These are phyloP conservation scores for Procambarus virginalis DNA, from an alignment of 1,140 invertebrate genomes.

Conservation along the genomic window DNA sequence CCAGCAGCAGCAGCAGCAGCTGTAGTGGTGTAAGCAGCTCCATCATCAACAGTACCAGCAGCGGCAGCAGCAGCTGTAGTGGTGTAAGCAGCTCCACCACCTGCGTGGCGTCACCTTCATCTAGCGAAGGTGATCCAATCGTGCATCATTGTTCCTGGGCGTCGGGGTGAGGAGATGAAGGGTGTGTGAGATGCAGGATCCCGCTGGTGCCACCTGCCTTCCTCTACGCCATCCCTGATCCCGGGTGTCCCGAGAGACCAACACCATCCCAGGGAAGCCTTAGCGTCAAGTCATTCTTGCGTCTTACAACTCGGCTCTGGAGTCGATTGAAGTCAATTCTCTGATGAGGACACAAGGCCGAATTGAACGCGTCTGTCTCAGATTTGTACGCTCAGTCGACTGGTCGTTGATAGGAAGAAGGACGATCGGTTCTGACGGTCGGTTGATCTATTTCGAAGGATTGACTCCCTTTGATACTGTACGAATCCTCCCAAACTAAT, in stretches of 20 bases:
- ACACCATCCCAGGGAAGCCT: neutral
- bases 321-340: conserved; percentile 10
- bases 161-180: too few species aligned
- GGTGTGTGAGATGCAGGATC: too few species aligned
- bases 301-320: neutral
- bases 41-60: too few species aligned
- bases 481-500: conserved; percentile 12
- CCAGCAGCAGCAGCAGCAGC: too few species aligned
- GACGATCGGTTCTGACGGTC: neutral
- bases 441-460: neutral
- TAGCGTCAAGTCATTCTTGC: neutral
- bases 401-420: neutral
- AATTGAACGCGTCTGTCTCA: neutral
- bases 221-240: neutral
- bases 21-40: too few species aligned
- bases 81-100: too few species aligned
- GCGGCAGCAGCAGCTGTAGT: too few species aligned
- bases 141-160: too few species aligned
- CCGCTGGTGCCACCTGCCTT: too few species aligned
- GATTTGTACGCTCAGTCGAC: neutral
- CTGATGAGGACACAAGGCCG: neutral
- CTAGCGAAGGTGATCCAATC: too few species aligned
- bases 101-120: too few species aligned
- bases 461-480: conserved; percentile 6
- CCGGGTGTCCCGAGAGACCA: neutral